Percentiles rank a stretch among this genome's conserved stretches.
These are phyloP conservation scores for Campoplex nolae DNA, from an alignment of 2,888 invertebrate genomes.

Conservation along the genomic window DNA sequence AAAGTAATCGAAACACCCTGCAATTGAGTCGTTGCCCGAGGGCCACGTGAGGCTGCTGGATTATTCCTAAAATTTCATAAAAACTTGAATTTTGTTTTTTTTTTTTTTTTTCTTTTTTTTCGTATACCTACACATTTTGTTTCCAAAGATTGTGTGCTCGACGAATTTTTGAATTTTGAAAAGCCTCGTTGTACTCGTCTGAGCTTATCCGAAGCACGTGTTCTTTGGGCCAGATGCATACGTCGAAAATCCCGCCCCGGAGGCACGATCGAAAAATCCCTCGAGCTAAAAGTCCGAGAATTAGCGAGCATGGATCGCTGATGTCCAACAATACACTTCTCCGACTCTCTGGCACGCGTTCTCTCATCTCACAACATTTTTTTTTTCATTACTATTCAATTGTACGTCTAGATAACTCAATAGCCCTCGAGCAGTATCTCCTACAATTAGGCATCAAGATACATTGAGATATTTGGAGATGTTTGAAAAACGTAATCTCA, in stretches of 20 bases:
- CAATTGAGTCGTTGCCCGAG: neutral
- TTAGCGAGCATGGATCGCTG: conserved; percentile 43
- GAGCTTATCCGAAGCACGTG: conserved; percentile 78
- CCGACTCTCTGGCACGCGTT: conserved; percentile 33
- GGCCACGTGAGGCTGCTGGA: neutral
- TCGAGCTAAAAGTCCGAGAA: conserved; percentile 64
- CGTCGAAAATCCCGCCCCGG: conserved; percentile 74
- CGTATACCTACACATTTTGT: neutral
- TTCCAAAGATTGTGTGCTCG: neutral
- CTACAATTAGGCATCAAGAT: conserved; percentile 35
- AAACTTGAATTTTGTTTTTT: neutral
- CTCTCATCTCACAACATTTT: neutral
- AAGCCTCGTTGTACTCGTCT: conserved; percentile 17
- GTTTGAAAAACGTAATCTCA: neutral
- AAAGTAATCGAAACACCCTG: neutral
- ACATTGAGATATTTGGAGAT: neutral
- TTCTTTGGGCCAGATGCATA: conserved; percentile 77
- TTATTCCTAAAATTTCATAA: neutral
- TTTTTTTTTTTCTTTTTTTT: no score
- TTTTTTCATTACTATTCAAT: conserved; percentile 6
- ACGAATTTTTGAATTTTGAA: conserved; percentile 29
- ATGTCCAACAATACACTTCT: conserved; percentile 65
- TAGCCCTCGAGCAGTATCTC: conserved; percentile 31
- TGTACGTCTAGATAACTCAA: conserved; percentile 18
- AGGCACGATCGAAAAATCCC: conserved; percentile 55